phyloP scores from a whole-genome alignment of 1,140 invertebrate species.

The Drosophila willistoni region DNA sequence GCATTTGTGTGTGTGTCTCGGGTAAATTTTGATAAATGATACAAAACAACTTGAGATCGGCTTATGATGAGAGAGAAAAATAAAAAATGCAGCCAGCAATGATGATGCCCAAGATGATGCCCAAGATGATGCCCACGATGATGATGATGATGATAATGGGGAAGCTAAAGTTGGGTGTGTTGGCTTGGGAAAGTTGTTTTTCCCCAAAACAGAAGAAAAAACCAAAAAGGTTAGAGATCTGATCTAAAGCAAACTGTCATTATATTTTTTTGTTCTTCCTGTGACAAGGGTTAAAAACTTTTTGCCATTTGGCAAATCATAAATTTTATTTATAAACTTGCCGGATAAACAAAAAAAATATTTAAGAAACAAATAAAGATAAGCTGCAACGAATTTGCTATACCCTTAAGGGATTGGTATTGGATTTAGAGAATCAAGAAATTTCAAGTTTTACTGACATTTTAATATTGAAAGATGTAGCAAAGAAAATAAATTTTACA shows the following conservation, averaged over 20 bases:
- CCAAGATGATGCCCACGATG: no score
- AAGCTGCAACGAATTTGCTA: not conserved
- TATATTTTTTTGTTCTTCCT: constrained; percentile 30
- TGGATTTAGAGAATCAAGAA: no score
- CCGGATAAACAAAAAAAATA: constrained; percentile 12
- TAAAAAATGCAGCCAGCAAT: not conserved
- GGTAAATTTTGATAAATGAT: constrained; percentile 73
- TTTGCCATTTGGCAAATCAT: constrained; percentile 6
- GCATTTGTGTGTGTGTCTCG: constrained; percentile 43
- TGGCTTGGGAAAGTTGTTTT: constrained; percentile 52
- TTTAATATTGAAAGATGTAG: no score
- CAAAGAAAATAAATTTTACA: no score
- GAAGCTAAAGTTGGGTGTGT: constrained; percentile 18
- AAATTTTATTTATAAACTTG: constrained; percentile 24
- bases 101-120: not conserved
- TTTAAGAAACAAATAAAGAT: not conserved
- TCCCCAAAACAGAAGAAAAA: not conserved
- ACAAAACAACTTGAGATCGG: constrained; percentile 14
- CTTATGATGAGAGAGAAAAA: constrained; percentile 1
- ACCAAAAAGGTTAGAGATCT: constrained; percentile 50
- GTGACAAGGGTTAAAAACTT: constrained; percentile 35
- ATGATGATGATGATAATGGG: constrained; percentile 17
- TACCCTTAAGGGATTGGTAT: no score
- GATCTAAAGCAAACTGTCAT: constrained; percentile 60
- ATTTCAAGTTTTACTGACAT: no score